Evolutionary conservation across 2,888 invertebrate genomes (phyloP).

Genomic region (Synergus laeviventris): DNA sequence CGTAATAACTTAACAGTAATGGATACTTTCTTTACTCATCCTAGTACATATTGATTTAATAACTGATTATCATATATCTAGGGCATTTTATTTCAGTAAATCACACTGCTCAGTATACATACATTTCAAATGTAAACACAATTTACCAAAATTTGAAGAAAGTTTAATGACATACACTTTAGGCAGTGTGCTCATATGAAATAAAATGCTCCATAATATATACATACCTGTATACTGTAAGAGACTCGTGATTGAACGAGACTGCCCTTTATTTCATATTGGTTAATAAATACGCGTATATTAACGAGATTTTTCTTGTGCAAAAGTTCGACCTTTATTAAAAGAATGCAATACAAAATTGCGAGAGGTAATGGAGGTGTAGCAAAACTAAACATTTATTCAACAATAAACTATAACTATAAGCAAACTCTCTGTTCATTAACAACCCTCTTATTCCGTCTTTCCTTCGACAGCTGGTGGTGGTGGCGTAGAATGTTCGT

Average conservation of each 20-base stretch:
- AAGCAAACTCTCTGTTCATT: background rate
- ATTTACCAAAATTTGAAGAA: too few relatives aligned
- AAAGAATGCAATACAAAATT: conserved; percentile 42
- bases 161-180: background rate
- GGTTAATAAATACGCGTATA: conserved; percentile 70
- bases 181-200: background rate
- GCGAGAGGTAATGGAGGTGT: conserved; percentile 42
- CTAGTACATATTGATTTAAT: conserved; percentile 66
- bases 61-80: conserved; percentile 56
- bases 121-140: too few relatives aligned
- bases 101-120: too few relatives aligned
- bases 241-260: conserved; percentile 67
- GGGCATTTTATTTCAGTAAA: too few relatives aligned
- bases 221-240: conserved; percentile 66
- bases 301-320: conserved; percentile 50
- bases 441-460: conserved; percentile 51
- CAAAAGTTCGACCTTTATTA: conserved; percentile 51
- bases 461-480: conserved; percentile 61
- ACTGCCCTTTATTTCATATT: conserved; percentile 72
- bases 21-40: conserved; percentile 43
- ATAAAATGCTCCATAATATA: conserved; percentile 19
- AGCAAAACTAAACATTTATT: conserved; percentile 43
- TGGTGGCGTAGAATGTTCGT: conserved; percentile 69
- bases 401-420: conserved; percentile 18
- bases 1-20: background rate